Base-by-base conservation (phyloP, 2,888 invertebrate species). In the Epirrita christyi region DNA sequence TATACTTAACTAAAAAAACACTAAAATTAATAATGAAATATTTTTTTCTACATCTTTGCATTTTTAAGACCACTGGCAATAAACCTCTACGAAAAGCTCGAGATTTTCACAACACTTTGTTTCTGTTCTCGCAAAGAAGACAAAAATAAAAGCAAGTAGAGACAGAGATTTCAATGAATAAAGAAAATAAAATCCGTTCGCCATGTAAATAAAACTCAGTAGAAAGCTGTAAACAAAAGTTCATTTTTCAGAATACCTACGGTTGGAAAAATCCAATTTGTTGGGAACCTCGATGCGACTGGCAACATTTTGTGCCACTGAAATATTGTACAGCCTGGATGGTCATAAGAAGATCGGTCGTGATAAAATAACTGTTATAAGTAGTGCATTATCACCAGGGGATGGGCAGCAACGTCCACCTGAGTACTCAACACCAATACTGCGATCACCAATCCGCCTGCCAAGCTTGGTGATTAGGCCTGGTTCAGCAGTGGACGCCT, bases 241-340 rank as follows among this genome's bases (percentile, higher is more conserved):
- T 10, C 11, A 49, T 50, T 49, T 58, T 59, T 40, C 42, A 45
- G 34, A 48, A 50, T 37, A 40, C 21, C 21, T 21, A n/a, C 37
- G 53, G 36, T 44, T 45, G 11, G 48, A 38, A 52, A 51, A 59
- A 51, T 56, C 38, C 51, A 56, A 56, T 62, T 36, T 44, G 21
- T 21, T 21, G 11, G 29, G 32, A 37, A 38, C 53, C 50, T 40
- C 44, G 15, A 41, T 43, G 37, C n/a, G 53, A 42, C 42, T 11
- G 13, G 28, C 11, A 13, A 8, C 14, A 32, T 47, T 34, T 54
- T 44, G 49, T 48, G 37, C 36, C n/a, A 8, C n/a, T 32, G 11
- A 14, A 28, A 36, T 45, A 47, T 40, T 46, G 58, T 48, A 53
- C 49, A 54, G 34, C 43, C 44, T 8, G 10, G 40, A 48, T 0